Evolutionary conservation across 2,888 invertebrate species (phyloP).

Genomic region (Oegoconia quadripuncta): DNA sequence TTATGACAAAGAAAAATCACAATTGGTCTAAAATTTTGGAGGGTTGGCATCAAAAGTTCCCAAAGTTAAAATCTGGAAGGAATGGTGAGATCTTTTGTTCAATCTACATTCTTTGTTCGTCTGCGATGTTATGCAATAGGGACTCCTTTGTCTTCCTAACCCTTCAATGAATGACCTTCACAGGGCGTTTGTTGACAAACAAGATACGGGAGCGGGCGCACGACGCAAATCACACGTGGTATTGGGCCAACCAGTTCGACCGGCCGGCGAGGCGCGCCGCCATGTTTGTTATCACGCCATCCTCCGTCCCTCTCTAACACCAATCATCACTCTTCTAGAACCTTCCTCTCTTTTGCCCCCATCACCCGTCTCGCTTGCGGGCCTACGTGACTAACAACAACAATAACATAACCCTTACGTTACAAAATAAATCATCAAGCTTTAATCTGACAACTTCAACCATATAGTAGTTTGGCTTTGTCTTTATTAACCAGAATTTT

Average conservation of each 20-base stretch:
- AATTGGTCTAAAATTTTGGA: too few relatives aligned
- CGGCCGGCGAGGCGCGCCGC: constrained; percentile 72
- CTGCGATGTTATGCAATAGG: constrained; percentile 42
- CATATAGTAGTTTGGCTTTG: too few relatives aligned
- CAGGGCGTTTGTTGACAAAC: constrained; percentile 76
- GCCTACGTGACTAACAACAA: constrained; percentile 76
- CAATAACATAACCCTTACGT: constrained; percentile 64
- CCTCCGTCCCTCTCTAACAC: constrained; percentile 45
- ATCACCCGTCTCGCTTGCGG: constrained; percentile 42
- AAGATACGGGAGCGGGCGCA: constrained; percentile 59
- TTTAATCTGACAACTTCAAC: constrained; percentile 25
- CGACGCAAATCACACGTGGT: constrained; percentile 73
- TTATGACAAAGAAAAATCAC: too few relatives aligned
- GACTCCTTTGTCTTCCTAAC: constrained; percentile 59
- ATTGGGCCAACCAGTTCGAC: constrained; percentile 62
- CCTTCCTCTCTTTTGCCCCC: constrained; percentile 32
- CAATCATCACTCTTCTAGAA: constrained; percentile 29
- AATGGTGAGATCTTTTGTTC: too few relatives aligned
- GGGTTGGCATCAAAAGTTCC: too few relatives aligned
- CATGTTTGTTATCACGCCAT: constrained; percentile 77
- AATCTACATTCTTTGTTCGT: constrained; percentile 12
- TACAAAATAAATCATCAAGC: constrained; percentile 38
- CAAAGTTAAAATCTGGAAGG: too few relatives aligned
- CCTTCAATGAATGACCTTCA: constrained; percentile 69
- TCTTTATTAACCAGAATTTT: too few relatives aligned